Conservation (phyloP, 2,888 invertebrate genomes). For the Lithodes maja region DNA sequence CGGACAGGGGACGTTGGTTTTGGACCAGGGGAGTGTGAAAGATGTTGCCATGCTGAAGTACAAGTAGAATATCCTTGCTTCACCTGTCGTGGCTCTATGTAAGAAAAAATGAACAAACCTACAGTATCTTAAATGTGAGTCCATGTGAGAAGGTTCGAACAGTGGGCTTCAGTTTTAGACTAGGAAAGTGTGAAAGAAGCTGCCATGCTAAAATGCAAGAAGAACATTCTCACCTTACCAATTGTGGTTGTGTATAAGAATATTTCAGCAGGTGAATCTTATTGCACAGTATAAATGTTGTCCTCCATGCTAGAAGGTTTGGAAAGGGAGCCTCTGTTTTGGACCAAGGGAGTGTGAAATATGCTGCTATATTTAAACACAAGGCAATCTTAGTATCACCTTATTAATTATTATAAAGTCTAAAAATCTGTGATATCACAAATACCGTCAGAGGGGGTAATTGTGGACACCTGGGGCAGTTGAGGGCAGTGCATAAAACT, state of each 20-base stretch:
- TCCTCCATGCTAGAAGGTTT: conserved; percentile 17
- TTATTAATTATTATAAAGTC: too few species aligned
- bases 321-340: conserved; percentile 41
- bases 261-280: background rate
- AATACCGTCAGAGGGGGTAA: too few species aligned
- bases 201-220: conserved; percentile 48
- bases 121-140: too few species aligned
- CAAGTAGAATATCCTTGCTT: conserved; percentile 34
- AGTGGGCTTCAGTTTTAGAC: conserved; percentile 27
- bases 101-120: background rate
- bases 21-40: conserved; percentile 27
- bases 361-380: conserved; percentile 46
- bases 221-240: conserved; percentile 21
- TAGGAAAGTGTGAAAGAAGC: conserved; percentile 34
- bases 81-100: background rate
- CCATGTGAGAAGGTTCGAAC: conserved; percentile 17
- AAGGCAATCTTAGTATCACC: too few species aligned
- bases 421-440: too few species aligned
- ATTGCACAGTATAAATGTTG: too few species aligned
- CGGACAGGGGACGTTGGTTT: conserved; percentile 29
- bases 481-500: too few species aligned
- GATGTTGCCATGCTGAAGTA: conserved; percentile 51
- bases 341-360: conserved; percentile 22
- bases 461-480: too few species aligned
- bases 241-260: background rate